These are phyloP conservation scores for Fopius arisanus DNA, from an alignment of 1,140 invertebrate species.

Conservation along the genomic window DNA sequence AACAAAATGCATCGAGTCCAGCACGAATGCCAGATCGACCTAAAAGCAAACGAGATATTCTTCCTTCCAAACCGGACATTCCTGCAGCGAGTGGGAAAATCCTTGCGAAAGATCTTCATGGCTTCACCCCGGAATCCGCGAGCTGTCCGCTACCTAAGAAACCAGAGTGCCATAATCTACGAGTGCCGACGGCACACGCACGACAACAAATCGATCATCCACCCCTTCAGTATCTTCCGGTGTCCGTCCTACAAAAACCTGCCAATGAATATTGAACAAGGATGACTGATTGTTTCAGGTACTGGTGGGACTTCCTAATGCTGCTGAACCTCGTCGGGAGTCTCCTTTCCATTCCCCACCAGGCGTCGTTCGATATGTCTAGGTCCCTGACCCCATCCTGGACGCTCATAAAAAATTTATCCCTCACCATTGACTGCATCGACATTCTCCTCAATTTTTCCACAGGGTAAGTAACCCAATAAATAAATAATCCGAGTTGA, in stretches of 20 bases:
- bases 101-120: conserved; percentile 40
- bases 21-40: conserved; percentile 46
- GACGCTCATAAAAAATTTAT: conserved; percentile 45
- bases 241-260: conserved; percentile 23
- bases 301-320: conserved; percentile 53
- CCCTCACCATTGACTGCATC: conserved; percentile 40
- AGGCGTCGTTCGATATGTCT: conserved; percentile 48
- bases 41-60: conserved; percentile 38
- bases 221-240: conserved; percentile 61
- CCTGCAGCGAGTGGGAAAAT: conserved; percentile 28
- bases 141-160: conserved; percentile 49
- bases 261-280: conserved; percentile 1
- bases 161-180: conserved; percentile 46
- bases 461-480: conserved; percentile 47
- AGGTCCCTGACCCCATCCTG: conserved; percentile 26
- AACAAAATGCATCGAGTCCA: conserved; percentile 38
- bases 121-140: conserved; percentile 48
- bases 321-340: conserved; percentile 41
- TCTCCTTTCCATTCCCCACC: conserved; percentile 47
- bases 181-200: conserved; percentile 51
- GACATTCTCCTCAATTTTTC: conserved; percentile 55
- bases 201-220: conserved; percentile 46
- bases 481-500: neutral
- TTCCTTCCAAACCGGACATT: conserved; percentile 39
- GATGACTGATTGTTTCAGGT: conserved; percentile 33